Evolutionary conservation across 2,888 invertebrate genomes (phyloP).

Genomic region (Melangyna quadrimaculata): DNA sequence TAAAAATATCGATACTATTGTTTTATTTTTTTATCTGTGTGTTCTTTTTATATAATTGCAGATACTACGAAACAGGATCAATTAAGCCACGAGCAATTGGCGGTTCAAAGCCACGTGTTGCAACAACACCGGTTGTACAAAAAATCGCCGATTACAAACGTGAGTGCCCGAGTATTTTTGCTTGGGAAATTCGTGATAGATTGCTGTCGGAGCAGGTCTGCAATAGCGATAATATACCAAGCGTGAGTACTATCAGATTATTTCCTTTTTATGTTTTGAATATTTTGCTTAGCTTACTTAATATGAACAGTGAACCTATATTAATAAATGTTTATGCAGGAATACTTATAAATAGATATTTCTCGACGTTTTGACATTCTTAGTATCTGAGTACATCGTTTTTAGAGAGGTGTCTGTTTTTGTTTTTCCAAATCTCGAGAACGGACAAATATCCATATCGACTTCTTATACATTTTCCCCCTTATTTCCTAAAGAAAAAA

Average conservation of each 20-base stretch:
- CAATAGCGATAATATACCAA: constrained; percentile 98
- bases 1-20: background rate
- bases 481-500: too few relatives aligned
- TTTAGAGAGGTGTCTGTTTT: too few relatives aligned
- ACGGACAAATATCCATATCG: too few relatives aligned
- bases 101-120: constrained; percentile 97
- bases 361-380: too few relatives aligned
- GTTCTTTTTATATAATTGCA: constrained; percentile 78
- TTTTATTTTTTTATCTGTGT: background rate
- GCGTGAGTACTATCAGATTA: constrained; percentile 83
- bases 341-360: too few relatives aligned
- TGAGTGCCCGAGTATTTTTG: constrained; percentile 98
- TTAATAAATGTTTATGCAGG: too few relatives aligned
- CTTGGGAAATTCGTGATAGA: constrained; percentile 98
- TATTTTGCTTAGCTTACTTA: too few relatives aligned
- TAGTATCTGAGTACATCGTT: too few relatives aligned
- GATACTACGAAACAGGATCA: constrained; percentile 98
- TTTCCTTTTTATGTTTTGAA: background rate
- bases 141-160: constrained; percentile 98
- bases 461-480: too few relatives aligned
- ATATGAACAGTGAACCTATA: too few relatives aligned
- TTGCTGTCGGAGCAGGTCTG: constrained; percentile 96
- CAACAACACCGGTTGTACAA: constrained; percentile 95
- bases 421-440: too few relatives aligned
- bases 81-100: constrained; percentile 98